Percentiles rank a stretch among this genome's conserved stretches.
Evolutionary conservation across 1,140 invertebrate genomes (phyloP).

Genomic region (Lamellibrachia luymesi): DNA sequence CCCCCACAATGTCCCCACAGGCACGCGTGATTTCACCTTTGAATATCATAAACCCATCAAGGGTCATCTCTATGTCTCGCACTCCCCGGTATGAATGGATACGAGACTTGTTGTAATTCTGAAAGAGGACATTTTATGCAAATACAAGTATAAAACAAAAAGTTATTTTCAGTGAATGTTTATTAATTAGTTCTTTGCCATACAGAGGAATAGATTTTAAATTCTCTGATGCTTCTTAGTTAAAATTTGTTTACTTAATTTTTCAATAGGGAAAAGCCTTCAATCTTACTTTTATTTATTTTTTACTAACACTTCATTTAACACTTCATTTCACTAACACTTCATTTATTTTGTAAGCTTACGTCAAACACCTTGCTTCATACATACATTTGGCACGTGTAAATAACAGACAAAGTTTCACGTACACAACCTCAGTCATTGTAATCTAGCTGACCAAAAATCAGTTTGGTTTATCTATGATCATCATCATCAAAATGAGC

Average conservation of each 20-base stretch:
- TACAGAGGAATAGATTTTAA: neutral
- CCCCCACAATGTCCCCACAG: conserved; percentile 70
- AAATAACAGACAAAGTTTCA: neutral
- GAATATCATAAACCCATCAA: conserved; percentile 72
- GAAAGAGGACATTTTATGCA: conserved; percentile 27
- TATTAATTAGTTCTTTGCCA: neutral
- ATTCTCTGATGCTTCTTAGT: no score
- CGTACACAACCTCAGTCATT: no score
- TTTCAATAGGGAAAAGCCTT: no score
- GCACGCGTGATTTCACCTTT: conserved; percentile 77
- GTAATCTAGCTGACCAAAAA: no score
- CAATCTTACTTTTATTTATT: no score
- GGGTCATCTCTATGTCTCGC: conserved; percentile 68
- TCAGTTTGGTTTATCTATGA: no score
- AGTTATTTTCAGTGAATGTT: neutral
- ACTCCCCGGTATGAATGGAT: conserved; percentile 78
- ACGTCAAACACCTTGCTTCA: no score
- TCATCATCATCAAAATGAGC: no score
- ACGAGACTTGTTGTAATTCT: conserved; percentile 86
- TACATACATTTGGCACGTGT: neutral
- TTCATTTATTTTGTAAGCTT: no score
- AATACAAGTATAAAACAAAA: conserved; percentile 27
- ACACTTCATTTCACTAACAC: no score
- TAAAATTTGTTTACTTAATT: no score
- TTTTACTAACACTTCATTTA: no score